Conservation (phyloP, 2,113 vertebrate genomes). For the Larimichthys polyactis region DNA sequence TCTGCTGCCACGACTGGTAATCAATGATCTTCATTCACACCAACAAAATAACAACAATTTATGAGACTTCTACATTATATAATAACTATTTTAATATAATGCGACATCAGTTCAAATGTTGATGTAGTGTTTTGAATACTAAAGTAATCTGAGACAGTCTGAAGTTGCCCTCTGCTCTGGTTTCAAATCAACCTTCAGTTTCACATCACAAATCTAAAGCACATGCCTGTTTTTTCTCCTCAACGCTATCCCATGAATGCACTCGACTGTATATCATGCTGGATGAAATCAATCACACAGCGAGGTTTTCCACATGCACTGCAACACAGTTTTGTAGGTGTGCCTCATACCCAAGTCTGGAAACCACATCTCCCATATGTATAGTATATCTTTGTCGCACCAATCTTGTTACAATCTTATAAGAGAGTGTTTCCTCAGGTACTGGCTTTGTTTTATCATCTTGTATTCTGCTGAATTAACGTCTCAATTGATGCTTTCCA, state of each 20-base stretch:
- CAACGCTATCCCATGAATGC: slow-evolving; percentile 8
- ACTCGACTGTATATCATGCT: slow-evolving; percentile 32
- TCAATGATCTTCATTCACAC: slow-evolving; percentile 13
- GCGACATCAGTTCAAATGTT: neutral
- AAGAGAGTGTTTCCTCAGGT: slow-evolving; percentile 14
- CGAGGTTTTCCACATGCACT: slow-evolving; percentile 1
- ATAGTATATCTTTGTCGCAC: neutral
- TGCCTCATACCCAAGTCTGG: slow-evolving; percentile 1
- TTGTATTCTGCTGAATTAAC: slow-evolving; percentile 16
- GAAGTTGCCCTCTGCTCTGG: neutral
- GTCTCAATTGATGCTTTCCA: slow-evolving; percentile 22
- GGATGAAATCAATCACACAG: slow-evolving; percentile 51
- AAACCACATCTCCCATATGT: slow-evolving; percentile 17
- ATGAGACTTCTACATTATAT: neutral
- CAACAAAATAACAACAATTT: slow-evolving; percentile 9
- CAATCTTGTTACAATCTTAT: slow-evolving; percentile 12
- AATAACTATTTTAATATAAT: neutral
- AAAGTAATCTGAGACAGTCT: neutral
- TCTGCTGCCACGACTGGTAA: slow-evolving; percentile 21
- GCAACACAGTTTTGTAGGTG: slow-evolving; percentile 21
- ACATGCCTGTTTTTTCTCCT: slow-evolving; percentile 30
- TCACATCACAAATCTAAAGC: slow-evolving; percentile 54
- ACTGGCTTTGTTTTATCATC: neutral
- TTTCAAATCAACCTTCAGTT: slow-evolving; percentile 25
- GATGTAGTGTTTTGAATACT: too few relatives aligned